phyloP scores from a whole-genome alignment of 2,113 vertebrate species.

The Coptodon rendalli region DNA sequence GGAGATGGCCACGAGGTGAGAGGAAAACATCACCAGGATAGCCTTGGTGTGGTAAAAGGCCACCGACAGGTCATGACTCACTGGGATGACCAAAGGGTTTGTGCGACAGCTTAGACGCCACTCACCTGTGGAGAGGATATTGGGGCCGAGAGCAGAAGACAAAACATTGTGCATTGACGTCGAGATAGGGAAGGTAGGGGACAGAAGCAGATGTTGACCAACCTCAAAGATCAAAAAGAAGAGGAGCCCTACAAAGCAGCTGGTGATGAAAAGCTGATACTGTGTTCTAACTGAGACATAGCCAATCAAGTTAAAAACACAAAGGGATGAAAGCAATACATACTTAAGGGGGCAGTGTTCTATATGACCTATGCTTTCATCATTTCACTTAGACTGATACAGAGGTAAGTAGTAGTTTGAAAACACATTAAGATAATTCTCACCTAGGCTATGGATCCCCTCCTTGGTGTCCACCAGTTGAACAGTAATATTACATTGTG shows the following conservation, averaged over 20 bases:
- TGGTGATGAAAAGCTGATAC: neutral
- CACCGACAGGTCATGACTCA: constrained; percentile 95
- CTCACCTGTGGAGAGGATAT: constrained; percentile 74
- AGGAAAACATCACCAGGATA: constrained; percentile 88
- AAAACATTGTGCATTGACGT: neutral
- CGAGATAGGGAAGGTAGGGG: neutral
- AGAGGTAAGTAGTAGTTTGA: neutral
- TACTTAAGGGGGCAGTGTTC: neutral
- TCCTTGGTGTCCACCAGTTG: constrained; percentile 91
- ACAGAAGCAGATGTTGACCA: neutral
- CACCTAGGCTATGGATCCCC: constrained; percentile 86
- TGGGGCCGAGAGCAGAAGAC: neutral
- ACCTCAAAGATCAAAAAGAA: neutral
- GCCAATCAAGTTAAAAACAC: neutral
- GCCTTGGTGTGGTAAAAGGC: constrained; percentile 96
- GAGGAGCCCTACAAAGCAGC: neutral
- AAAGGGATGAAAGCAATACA: neutral
- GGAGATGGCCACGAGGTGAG: constrained; percentile 89
- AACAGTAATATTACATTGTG: constrained; percentile 88
- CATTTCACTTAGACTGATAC: neutral
- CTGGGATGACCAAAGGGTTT: constrained; percentile 96
- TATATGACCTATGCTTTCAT: neutral
- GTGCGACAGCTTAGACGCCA: constrained; percentile 95
- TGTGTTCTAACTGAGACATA: neutral
- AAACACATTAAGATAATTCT: constrained; percentile 21